phyloP scores from a whole-genome alignment of 35 echinoderm and acorn worm species.

The Lytechinus pictus region DNA sequence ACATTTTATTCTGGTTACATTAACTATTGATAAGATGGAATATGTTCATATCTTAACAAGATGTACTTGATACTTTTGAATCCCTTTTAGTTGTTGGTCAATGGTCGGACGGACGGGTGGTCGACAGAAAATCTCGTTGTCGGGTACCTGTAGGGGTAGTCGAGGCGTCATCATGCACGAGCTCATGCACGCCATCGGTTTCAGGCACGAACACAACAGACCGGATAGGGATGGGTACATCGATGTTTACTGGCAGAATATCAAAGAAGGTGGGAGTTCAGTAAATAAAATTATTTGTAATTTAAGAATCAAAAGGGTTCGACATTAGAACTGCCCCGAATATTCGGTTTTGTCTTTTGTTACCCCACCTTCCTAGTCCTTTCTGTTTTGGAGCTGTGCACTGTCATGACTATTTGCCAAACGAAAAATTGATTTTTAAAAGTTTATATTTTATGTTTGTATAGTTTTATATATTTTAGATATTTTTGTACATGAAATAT shows the following conservation, averaged over 20 bases:
- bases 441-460: no score
- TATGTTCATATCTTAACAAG: not conserved
- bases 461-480: no score
- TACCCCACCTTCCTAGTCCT: no score
- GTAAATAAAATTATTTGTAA: not conserved
- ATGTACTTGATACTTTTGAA: not conserved
- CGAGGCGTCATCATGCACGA: slow-evolving; percentile 85
- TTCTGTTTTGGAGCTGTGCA: no score
- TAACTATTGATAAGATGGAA: no score
- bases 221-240: slow-evolving; percentile 75
- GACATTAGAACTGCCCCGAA: no score
- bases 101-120: slow-evolving; percentile 74
- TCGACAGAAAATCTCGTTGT: slow-evolving; percentile 72
- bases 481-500: no score
- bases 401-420: no score
- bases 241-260: slow-evolving; percentile 74
- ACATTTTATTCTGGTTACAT: no score
- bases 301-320: no score
- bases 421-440: no score
- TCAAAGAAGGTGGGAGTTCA: slow-evolving; percentile 54
- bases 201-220: slow-evolving; percentile 82
- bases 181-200: slow-evolving; percentile 77
- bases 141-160: slow-evolving; percentile 62
- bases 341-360: no score
- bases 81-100: slow-evolving; percentile 71